phyloP scores from a whole-genome alignment of 2,797 vertebrate genomes.

The Pelobates cultripes region DNA sequence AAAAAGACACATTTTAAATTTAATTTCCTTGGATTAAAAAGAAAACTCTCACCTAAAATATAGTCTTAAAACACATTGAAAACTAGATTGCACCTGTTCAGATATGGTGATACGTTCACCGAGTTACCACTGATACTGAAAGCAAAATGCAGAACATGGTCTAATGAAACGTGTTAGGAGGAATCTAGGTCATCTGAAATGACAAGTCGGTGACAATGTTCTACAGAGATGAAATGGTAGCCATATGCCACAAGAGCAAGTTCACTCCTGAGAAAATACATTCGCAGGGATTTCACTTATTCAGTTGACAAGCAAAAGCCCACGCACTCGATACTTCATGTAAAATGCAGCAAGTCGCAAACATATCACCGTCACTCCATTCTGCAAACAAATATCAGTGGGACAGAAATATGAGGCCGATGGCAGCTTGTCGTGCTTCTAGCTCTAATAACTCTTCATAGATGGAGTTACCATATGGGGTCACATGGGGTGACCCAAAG shows the following conservation, averaged over 20 bases:
- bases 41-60: too few relatives aligned
- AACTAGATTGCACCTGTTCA: neutral
- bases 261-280: conserved; percentile 44
- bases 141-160: conserved; percentile 33
- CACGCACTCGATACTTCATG: conserved; percentile 12
- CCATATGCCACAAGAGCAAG: conserved; percentile 33
- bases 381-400: neutral
- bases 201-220: conserved; percentile 46
- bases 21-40: too few relatives aligned
- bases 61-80: too few relatives aligned
- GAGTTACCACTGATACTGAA: conserved; percentile 23
- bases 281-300: conserved; percentile 30
- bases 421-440: too few relatives aligned
- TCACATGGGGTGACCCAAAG: too few relatives aligned
- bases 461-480: too few relatives aligned
- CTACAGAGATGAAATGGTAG: conserved; percentile 35
- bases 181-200: conserved; percentile 47
- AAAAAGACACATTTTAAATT: too few relatives aligned
- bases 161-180: conserved; percentile 37
- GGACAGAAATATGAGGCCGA: neutral
- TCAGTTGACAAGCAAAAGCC: conserved; percentile 45
- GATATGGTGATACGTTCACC: conserved; percentile 21
- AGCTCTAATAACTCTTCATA: too few relatives aligned
- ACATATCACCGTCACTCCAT: conserved; percentile 7
- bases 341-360: conserved; percentile 25